Evolutionary conservation across 2,888 invertebrate species (phyloP).

Genomic region (Orthonevra nobilis): DNA sequence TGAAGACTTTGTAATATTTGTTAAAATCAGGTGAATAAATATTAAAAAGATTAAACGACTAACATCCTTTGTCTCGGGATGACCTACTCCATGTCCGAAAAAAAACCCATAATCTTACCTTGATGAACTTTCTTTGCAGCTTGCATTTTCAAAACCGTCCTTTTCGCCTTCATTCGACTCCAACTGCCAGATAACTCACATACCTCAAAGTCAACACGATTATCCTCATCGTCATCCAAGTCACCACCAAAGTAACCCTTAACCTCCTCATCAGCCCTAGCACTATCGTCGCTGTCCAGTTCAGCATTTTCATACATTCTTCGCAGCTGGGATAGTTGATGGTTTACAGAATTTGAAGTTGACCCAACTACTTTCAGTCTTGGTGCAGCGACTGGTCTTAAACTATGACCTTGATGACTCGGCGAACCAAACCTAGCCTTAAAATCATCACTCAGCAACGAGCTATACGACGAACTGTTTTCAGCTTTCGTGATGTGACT

Average conservation of each 20-base stretch:
- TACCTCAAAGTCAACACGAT: slow-evolving; percentile 76
- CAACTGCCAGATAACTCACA: slow-evolving; percentile 81
- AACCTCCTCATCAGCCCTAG: slow-evolving; percentile 84
- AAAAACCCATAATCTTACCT: slow-evolving; percentile 45
- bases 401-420: slow-evolving; percentile 5
- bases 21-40: too few species aligned
- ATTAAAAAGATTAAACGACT: too few species aligned
- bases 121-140: slow-evolving; percentile 72
- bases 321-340: slow-evolving; percentile 78
- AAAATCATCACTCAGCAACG: slow-evolving; percentile 69
- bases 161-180: slow-evolving; percentile 82
- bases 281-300: slow-evolving; percentile 81
- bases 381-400: slow-evolving; percentile 76
- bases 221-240: slow-evolving; percentile 74
- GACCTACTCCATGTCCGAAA: slow-evolving; percentile 52
- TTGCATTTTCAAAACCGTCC: slow-evolving; percentile 77
- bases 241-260: slow-evolving; percentile 81
- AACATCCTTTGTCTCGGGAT: slow-evolving; percentile 53
- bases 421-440: slow-evolving; percentile 31
- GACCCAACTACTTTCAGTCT: slow-evolving; percentile 77
- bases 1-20: too few species aligned
- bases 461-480: slow-evolving; percentile 53
- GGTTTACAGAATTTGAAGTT: slow-evolving; percentile 76
- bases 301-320: slow-evolving; percentile 78
- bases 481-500: slow-evolving; percentile 53